Percentiles rank a stretch among this genome's conserved stretches.
These are phyloP conservation scores for Harpalus rufipes DNA, from an alignment of 2,888 invertebrate genomes.

Conservation along the genomic window DNA sequence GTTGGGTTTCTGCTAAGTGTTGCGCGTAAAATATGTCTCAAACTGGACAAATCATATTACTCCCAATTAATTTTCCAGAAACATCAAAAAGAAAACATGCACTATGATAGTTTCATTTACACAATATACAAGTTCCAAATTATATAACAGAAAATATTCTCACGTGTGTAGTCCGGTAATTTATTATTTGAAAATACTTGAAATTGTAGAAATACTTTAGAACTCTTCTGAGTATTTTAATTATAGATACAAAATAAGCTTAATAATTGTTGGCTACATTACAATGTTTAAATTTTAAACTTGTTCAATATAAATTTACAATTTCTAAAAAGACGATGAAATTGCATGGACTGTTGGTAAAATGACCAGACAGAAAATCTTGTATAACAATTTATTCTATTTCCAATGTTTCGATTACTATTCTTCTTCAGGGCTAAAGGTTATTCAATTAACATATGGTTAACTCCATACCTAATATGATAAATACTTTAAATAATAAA, in stretches of 20 bases:
- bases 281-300: neutral
- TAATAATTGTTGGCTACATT: neutral
- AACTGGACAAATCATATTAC: neutral
- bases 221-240: neutral
- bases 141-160: neutral
- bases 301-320: neutral
- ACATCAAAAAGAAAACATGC: too few species aligned
- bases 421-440: too few species aligned
- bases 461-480: too few species aligned
- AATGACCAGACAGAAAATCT: too few species aligned
- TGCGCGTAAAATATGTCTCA: conserved; percentile 16
- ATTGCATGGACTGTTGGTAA: too few species aligned
- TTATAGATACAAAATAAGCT: neutral
- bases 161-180: neutral
- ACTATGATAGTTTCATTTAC: too few species aligned
- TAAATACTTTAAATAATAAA: too few species aligned
- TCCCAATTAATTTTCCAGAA: too few species aligned
- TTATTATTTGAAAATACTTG: neutral
- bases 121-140: neutral
- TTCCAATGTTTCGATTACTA: too few species aligned
- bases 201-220: neutral
- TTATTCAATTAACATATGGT: too few species aligned
- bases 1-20: conserved; percentile 24
- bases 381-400: too few species aligned
- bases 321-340: too few species aligned